Percentiles rank a stretch among this genome's conserved stretches.
phyloP scores from a whole-genome alignment of 2,113 vertebrate genomes.

The Forbesichthys agassizii region DNA sequence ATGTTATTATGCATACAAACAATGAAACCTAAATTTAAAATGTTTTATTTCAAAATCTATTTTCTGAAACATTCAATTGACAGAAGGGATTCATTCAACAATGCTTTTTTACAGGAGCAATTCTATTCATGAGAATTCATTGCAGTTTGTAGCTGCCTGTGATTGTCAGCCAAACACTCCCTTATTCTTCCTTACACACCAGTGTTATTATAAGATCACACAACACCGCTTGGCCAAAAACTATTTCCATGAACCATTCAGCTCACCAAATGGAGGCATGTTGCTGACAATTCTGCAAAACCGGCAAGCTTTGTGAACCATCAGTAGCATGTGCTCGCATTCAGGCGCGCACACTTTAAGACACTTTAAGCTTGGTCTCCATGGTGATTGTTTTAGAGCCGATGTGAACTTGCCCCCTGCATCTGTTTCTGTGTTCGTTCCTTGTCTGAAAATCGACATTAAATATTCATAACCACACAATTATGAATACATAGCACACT shows the following conservation, averaged over 20 bases:
- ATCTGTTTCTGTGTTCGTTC: conserved; percentile 73
- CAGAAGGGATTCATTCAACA: conserved; percentile 25
- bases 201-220: conserved; percentile 46
- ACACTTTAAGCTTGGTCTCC: conserved; percentile 66
- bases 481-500: conserved; percentile 39
- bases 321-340: conserved; percentile 40
- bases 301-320: conserved; percentile 58
- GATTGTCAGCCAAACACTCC: conserved; percentile 47
- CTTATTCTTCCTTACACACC: conserved; percentile 37
- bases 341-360: conserved; percentile 5
- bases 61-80: not conserved
- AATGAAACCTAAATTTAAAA: not conserved
- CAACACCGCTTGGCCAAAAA: conserved; percentile 66
- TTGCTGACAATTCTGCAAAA: conserved; percentile 49
- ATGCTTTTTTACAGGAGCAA: not conserved
- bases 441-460: conserved; percentile 46
- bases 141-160: conserved; percentile 21
- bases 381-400: conserved; percentile 78
- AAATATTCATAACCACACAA: conserved; percentile 64
- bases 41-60: no score
- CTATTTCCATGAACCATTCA: conserved; percentile 35
- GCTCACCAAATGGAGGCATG: conserved; percentile 70
- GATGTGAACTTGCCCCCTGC: conserved; percentile 72
- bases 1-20: not conserved
- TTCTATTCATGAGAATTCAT: conserved; percentile 38